A percentile compares a stretch with the other conserved stretches of the same genome.
These are phyloP conservation scores for Rhabditoides inermis DNA, from an alignment of 2,888 invertebrate genomes.

Conservation along the genomic window DNA sequence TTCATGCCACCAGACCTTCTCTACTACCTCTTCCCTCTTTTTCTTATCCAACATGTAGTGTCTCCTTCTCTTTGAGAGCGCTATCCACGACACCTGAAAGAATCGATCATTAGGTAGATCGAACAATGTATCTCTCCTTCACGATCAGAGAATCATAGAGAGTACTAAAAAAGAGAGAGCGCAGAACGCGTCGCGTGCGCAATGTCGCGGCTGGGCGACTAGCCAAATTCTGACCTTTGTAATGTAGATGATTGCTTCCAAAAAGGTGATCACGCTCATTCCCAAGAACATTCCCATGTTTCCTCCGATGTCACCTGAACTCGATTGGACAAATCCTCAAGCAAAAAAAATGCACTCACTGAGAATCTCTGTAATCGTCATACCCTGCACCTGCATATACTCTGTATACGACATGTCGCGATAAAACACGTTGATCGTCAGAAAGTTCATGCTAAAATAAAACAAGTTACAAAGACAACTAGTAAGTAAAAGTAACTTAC, in stretches of 20 bases:
- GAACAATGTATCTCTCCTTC: too few species aligned
- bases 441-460: conserved; percentile 24
- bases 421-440: conserved; percentile 36
- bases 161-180: too few species aligned
- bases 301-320: conserved; percentile 48
- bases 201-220: too few species aligned
- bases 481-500: too few species aligned
- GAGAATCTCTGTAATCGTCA: conserved; percentile 28
- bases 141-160: too few species aligned
- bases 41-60: conserved; percentile 33
- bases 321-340: neutral
- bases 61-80: conserved; percentile 29
- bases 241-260: conserved; percentile 44
- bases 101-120: too few species aligned
- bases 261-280: conserved; percentile 46
- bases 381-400: conserved; percentile 39
- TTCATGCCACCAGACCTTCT: too few species aligned
- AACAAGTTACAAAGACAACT: neutral
- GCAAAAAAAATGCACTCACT: conserved; percentile 6
- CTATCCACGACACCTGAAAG: conserved; percentile 40
- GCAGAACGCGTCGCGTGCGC: too few species aligned
- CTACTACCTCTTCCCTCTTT: conserved; percentile 22
- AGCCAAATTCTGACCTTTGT: conserved; percentile 22
- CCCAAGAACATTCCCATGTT: conserved; percentile 51
- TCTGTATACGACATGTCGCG: conserved; percentile 44